These are phyloP conservation scores for Isotomurus palustris DNA, from an alignment of 2,888 invertebrate genomes.

Conservation along the genomic window DNA sequence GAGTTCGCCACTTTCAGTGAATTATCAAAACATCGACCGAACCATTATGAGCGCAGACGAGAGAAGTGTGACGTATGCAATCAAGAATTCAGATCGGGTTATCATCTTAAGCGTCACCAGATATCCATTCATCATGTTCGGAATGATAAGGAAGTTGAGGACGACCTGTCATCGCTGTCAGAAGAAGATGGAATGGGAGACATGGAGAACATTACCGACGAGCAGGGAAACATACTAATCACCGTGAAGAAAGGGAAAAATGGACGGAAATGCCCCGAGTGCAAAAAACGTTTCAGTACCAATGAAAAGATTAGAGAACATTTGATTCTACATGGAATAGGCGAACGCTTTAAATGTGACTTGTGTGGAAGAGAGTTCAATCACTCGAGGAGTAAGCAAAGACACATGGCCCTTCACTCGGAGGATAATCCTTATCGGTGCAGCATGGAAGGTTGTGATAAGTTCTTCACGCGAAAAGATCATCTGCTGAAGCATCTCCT, in stretches of 20 bases:
- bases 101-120: slow-evolving; percentile 1
- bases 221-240: not conserved
- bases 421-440: not conserved
- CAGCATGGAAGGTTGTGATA: not conserved
- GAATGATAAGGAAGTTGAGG: not conserved
- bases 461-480: slow-evolving; percentile 4
- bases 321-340: slow-evolving; percentile 6
- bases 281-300: not conserved
- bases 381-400: not conserved
- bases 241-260: not conserved
- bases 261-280: not conserved
- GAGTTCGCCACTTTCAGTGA: not conserved
- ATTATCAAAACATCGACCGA: not conserved
- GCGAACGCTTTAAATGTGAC: not conserved
- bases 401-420: slow-evolving; percentile 6
- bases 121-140: not conserved
- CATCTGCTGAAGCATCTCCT: not conserved
- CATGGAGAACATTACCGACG: not conserved
- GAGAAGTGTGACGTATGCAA: not conserved
- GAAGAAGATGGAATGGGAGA: not conserved
- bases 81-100: not conserved
- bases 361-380: slow-evolving; percentile 5
- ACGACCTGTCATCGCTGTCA: not conserved
- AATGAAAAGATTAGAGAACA: not conserved
- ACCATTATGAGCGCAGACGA: not conserved